Conservation (phyloP, 1,140 invertebrate species). For the Aphelinus atriplicis region DNA sequence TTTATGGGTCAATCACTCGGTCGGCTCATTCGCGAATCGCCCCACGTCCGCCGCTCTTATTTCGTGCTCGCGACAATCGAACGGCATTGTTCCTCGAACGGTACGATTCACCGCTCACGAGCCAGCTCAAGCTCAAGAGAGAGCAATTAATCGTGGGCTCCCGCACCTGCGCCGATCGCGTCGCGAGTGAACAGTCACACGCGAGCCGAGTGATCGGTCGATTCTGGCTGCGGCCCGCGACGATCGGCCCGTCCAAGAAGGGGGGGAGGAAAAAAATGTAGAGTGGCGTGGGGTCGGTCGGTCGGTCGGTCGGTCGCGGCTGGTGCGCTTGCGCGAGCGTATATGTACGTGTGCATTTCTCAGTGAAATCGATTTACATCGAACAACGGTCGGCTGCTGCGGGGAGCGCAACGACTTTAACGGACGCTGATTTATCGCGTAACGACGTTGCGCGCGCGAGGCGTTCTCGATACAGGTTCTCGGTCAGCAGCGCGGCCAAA, state of each 20-base stretch:
- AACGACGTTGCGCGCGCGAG: conserved; percentile 56
- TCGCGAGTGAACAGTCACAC: no score
- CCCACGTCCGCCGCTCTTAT: no score
- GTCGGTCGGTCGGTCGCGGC: no score
- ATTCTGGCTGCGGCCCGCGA: conserved; percentile 26
- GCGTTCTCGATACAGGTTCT: conserved; percentile 63
- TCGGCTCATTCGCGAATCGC: no score
- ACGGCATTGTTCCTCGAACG: no score
- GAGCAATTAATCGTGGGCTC: not conserved
- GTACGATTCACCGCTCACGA: not conserved
- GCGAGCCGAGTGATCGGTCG: no score
- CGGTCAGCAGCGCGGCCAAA: conserved; percentile 62
- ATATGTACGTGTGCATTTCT: conserved; percentile 33
- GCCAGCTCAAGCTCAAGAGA: conserved; percentile 1
- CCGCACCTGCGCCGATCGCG: no score
- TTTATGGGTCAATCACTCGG: no score
- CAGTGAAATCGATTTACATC: conserved; percentile 51
- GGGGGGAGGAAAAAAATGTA: not conserved
- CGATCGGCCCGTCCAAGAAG: not conserved
- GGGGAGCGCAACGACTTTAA: conserved; percentile 51
- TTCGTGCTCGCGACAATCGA: no score
- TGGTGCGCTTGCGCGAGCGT: conserved; percentile 17
- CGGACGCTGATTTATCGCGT: conserved; percentile 64
- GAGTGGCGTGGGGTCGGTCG: not conserved
- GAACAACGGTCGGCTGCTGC: conserved; percentile 46